These are phyloP conservation scores for Osmoderma eremita DNA, from an alignment of 2,888 invertebrate species.

Conservation along the genomic window DNA sequence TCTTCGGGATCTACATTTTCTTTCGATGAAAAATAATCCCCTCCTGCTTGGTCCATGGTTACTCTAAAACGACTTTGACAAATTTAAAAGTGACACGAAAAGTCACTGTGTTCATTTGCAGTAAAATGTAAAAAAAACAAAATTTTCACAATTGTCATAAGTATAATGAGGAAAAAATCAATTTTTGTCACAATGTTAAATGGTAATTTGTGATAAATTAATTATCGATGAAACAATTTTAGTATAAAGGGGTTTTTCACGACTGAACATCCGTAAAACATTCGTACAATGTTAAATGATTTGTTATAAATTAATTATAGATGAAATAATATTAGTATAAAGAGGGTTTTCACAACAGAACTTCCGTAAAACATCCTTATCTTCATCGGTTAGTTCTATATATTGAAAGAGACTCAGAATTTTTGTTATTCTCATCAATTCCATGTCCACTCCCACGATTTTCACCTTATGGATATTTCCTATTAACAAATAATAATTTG, in stretches of 20 bases:
- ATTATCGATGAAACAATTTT: no score
- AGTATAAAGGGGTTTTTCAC: not conserved
- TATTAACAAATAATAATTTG: not conserved
- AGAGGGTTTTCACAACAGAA: constrained; percentile 4
- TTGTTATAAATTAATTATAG: no score
- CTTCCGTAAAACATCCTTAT: not conserved
- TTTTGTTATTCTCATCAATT: constrained; percentile 9
- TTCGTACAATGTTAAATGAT: not conserved
- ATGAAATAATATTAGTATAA: no score
- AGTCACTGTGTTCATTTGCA: no score
- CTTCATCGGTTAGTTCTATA: not conserved
- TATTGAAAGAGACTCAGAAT: constrained; percentile 35
- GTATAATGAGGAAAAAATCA: no score
- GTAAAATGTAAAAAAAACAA: no score
- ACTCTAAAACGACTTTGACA: no score
- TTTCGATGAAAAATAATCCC: no score
- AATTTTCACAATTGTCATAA: no score
- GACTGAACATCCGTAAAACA: constrained; percentile 1
- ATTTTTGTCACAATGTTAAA: no score
- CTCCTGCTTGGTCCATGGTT: not conserved
- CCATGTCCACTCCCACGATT: constrained; percentile 1
- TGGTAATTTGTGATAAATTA: no score
- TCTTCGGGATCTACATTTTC: not conserved
- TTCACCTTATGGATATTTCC: constrained; percentile 1
- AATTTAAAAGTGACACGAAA: no score